Percentiles rank a stretch among this genome's conserved stretches.
These are phyloP conservation scores for Axea sp. DNA, from an alignment of 2,888 invertebrate genomes.

Conservation along the genomic window DNA sequence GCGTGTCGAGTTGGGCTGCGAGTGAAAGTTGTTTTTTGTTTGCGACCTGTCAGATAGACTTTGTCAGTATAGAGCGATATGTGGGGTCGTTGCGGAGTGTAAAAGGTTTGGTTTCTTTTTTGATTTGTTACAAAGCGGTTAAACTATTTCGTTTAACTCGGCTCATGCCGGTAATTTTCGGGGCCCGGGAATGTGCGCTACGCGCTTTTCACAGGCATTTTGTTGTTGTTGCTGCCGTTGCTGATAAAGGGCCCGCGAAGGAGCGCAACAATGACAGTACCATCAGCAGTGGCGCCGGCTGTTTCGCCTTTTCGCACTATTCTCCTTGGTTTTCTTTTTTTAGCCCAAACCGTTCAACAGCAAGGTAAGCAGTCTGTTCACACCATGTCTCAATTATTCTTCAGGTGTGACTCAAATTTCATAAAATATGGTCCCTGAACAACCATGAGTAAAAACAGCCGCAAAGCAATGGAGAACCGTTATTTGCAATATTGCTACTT, in stretches of 20 bases:
- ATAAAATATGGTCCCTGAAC: too few species aligned
- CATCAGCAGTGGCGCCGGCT: conserved; percentile 61
- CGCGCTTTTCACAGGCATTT: conserved; percentile 19
- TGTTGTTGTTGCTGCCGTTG: conserved; percentile 17
- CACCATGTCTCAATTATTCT: too few species aligned
- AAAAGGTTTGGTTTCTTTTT: conserved; percentile 36
- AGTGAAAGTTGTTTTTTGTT: conserved; percentile 79
- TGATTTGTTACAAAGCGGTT: neutral
- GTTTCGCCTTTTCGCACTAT: conserved; percentile 57
- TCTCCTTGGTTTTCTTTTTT: conserved; percentile 60
- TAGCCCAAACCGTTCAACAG: conserved; percentile 62
- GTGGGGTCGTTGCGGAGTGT: conserved; percentile 57
- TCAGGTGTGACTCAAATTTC: neutral
- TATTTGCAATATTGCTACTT: too few species aligned
- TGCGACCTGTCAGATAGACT: conserved; percentile 71
- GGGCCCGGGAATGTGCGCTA: conserved; percentile 39
- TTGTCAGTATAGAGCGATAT: conserved; percentile 62
- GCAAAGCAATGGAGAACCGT: too few species aligned
- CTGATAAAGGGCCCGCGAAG: conserved; percentile 46
- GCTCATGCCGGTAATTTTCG: conserved; percentile 7
- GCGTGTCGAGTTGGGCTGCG: conserved; percentile 62
- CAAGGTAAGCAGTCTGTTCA: too few species aligned
- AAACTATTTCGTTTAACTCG: neutral
- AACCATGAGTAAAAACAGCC: too few species aligned
- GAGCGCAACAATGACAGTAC: conserved; percentile 60